These are phyloP conservation scores for Nasonovia ribisnigri DNA, from an alignment of 2,888 invertebrate species.

Conservation along the genomic window DNA sequence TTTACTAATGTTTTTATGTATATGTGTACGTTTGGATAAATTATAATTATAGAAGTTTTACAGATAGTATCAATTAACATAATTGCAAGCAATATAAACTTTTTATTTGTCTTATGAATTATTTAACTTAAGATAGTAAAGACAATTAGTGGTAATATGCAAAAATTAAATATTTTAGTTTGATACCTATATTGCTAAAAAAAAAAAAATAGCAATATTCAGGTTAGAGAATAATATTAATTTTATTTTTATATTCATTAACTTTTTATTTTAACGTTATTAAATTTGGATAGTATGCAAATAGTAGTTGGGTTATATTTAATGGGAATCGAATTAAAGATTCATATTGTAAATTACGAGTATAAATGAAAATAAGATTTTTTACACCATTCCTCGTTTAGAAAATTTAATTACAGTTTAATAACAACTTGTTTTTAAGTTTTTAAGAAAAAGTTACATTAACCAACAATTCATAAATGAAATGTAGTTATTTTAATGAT, in stretches of 20 bases:
- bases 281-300: no score
- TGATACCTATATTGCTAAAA: neutral
- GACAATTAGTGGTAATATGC: neutral
- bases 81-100: slow-evolving; percentile 41
- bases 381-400: neutral
- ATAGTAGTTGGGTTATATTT: no score
- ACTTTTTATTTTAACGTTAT: neutral
- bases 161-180: neutral
- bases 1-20: neutral
- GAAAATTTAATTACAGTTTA: neutral
- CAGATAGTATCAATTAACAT: slow-evolving; percentile 32
- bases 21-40: slow-evolving; percentile 1
- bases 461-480: neutral
- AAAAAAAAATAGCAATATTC: neutral
- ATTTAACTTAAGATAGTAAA: slow-evolving; percentile 25
- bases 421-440: no score
- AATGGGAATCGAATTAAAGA: no score
- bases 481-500: neutral
- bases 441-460: neutral
- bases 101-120: slow-evolving; percentile 29
- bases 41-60: slow-evolving; percentile 38
- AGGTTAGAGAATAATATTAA: neutral
- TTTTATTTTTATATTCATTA: neutral
- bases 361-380: neutral
- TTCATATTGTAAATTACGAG: no score